Evolutionary conservation across 2,797 vertebrate species (phyloP).

Genomic region (Sphaeramia orbicularis): DNA sequence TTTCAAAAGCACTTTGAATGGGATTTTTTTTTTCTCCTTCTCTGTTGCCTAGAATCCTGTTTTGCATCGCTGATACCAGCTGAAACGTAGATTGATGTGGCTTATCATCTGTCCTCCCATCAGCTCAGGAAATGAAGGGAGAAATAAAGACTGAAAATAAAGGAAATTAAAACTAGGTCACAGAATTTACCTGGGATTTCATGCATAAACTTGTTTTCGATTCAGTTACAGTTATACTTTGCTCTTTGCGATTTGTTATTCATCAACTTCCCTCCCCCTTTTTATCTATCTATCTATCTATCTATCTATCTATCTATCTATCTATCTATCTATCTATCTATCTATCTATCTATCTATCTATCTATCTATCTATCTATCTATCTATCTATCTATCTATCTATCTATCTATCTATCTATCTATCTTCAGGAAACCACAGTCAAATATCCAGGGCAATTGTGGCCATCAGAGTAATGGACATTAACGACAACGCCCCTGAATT

Average conservation of each 20-base stretch:
- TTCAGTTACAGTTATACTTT: constrained; percentile 33
- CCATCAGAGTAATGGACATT: constrained; percentile 97
- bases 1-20: constrained; percentile 82
- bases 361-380: constrained; percentile 40
- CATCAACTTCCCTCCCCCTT: constrained; percentile 15
- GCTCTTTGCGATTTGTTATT: constrained; percentile 24
- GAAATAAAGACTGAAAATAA: constrained; percentile 66
- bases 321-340: constrained; percentile 21
- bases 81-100: constrained; percentile 76
- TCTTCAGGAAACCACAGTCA: constrained; percentile 96
- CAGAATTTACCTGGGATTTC: constrained; percentile 70
- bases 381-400: constrained; percentile 36
- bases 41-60: constrained; percentile 61
- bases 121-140: constrained; percentile 70
- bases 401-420: constrained; percentile 36
- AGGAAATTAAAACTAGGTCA: constrained; percentile 80
- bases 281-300: neutral
- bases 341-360: constrained; percentile 49
- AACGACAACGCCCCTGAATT: constrained; percentile 99
- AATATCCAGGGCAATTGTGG: constrained; percentile 94
- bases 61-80: constrained; percentile 76
- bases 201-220: constrained; percentile 50
- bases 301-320: constrained; percentile 11
- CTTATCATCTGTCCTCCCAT: constrained; percentile 73
- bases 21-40: constrained; percentile 28